These are phyloP conservation scores for Bungarus multicinctus DNA, from an alignment of 2,113 vertebrate genomes.

Conservation along the genomic window DNA sequence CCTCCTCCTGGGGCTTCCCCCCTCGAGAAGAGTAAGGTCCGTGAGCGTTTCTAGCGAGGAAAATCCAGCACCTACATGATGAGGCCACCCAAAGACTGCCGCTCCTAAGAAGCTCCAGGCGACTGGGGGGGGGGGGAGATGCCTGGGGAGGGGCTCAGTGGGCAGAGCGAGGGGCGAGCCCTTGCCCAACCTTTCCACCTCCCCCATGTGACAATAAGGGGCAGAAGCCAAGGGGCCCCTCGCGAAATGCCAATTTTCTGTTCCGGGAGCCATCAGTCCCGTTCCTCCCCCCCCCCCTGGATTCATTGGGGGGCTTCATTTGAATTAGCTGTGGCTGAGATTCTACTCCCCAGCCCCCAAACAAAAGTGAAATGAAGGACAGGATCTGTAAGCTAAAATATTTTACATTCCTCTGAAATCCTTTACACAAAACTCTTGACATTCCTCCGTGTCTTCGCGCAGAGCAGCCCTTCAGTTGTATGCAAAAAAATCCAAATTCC, in stretches of 20 bases:
- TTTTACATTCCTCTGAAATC: constrained; percentile 36
- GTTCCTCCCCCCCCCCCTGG: background rate
- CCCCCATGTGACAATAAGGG: background rate
- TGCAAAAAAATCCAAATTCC: background rate
- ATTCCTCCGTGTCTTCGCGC: constrained; percentile 11
- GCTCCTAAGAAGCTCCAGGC: background rate
- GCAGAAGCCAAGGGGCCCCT: background rate
- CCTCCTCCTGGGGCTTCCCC: background rate
- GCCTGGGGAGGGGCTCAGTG: background rate
- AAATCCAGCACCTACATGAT: too few relatives aligned
- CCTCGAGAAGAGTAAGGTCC: background rate
- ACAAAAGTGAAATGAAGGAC: constrained; percentile 8
- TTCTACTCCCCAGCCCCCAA: background rate
- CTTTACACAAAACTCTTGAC: constrained; percentile 25
- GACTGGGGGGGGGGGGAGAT: background rate
- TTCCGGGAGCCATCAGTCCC: background rate
- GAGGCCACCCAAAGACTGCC: background rate
- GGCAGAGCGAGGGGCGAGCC: background rate
- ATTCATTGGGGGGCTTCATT: background rate
- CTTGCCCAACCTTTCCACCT: background rate
- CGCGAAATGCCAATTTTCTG: background rate
- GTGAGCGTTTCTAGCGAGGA: too few relatives aligned
- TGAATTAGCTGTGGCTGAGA: background rate
- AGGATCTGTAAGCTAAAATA: constrained; percentile 19
- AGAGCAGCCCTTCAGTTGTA: constrained; percentile 28